Conservation (phyloP, 2,113 vertebrate species). For the Nestor notabilis region DNA sequence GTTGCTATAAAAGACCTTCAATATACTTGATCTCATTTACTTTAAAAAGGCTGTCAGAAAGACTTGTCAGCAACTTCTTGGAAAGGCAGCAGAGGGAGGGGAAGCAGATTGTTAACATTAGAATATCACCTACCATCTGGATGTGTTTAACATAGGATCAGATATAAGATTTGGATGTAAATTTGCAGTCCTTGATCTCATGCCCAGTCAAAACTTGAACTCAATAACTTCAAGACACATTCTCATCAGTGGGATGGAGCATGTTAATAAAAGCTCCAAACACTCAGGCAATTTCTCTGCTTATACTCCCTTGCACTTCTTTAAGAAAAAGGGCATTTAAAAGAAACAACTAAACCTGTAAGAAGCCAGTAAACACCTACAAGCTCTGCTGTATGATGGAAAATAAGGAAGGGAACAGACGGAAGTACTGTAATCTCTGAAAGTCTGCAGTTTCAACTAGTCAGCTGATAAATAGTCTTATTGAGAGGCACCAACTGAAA, state of each 20-base stretch:
- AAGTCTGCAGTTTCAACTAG: neutral
- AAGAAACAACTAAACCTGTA: neutral
- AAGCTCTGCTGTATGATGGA: neutral
- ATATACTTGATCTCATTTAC: constrained; percentile 32
- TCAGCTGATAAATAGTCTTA: neutral
- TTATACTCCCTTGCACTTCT: neutral
- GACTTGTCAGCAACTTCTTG: constrained; percentile 60
- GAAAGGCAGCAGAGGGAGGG: constrained; percentile 46
- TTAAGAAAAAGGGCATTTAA: neutral
- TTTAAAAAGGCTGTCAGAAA: constrained; percentile 53
- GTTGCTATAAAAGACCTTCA: constrained; percentile 20
- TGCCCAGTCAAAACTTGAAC: constrained; percentile 46
- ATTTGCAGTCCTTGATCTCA: constrained; percentile 41
- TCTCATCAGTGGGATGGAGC: neutral
- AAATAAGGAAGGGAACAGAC: neutral
- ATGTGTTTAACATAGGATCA: constrained; percentile 36
- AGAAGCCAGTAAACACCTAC: neutral
- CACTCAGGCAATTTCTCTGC: neutral
- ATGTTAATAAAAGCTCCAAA: constrained; percentile 11
- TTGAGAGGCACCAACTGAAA: neutral
- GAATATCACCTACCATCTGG: constrained; percentile 65
- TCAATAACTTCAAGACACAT: constrained; percentile 12
- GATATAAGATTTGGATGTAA: constrained; percentile 35
- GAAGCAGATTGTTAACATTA: constrained; percentile 55
- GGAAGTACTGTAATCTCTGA: neutral